Conservation (phyloP, 92 coral and sea anemone genomes). For the Heteractis magnifica region DNA sequence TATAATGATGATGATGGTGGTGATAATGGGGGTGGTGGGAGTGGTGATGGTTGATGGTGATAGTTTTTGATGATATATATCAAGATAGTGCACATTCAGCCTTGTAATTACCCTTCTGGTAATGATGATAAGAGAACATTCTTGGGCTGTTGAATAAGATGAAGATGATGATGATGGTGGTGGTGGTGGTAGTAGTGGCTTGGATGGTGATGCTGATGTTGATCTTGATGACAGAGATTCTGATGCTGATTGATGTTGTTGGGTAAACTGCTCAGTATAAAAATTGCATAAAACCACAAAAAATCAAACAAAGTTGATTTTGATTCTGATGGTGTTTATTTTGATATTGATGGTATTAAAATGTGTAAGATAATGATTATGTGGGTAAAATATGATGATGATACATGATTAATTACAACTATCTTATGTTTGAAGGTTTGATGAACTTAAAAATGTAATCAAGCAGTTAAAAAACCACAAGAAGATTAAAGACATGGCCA, state of each 20-base stretch:
- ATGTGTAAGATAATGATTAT: background rate
- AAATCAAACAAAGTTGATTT: background rate
- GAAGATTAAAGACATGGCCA: conserved; percentile 94
- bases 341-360: background rate
- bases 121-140: too few species aligned
- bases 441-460: conserved; percentile 77
- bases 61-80: too few species aligned
- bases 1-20: too few species aligned
- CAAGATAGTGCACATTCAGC: too few species aligned
- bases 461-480: conserved; percentile 93
- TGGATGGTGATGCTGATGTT: background rate
- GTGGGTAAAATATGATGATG: background rate
- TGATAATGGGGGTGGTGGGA: too few species aligned
- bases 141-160: too few species aligned
- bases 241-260: background rate
- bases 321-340: background rate
- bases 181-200: background rate
- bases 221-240: background rate
- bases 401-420: background rate
- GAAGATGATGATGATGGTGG: background rate
- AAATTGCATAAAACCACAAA: too few species aligned
- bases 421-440: conserved; percentile 56
- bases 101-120: too few species aligned
- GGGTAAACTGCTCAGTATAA: too few species aligned
- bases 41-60: background rate